These are phyloP conservation scores for Neodiprion fabricii DNA, from an alignment of 1,140 invertebrate species.

Conservation along the genomic window DNA sequence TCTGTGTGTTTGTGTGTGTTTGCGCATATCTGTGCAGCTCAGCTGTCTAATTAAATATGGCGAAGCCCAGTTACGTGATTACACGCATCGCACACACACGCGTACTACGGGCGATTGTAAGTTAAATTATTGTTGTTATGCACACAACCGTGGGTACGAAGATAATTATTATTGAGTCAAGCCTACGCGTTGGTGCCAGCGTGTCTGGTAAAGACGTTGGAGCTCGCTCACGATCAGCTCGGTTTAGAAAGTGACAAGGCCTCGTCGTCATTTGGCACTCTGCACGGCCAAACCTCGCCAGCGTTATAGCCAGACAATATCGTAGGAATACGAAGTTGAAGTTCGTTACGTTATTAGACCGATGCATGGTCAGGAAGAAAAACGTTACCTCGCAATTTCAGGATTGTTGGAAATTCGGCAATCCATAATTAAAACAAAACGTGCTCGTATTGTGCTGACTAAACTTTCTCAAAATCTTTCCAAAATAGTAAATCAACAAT, in stretches of 20 bases:
- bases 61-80: conserved; percentile 1
- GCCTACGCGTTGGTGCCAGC: neutral
- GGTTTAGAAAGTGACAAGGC: conserved; percentile 4
- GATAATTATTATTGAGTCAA: neutral
- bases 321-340: neutral
- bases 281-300: neutral
- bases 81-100: neutral
- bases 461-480: too few relatives aligned
- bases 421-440: too few relatives aligned
- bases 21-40: too few relatives aligned
- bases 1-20: too few relatives aligned
- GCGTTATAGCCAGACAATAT: neutral
- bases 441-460: too few relatives aligned
- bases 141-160: too few relatives aligned
- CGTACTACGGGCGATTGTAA: neutral
- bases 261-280: neutral
- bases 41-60: neutral
- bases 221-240: neutral
- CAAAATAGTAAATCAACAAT: too few relatives aligned
- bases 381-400: too few relatives aligned
- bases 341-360: too few relatives aligned
- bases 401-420: too few relatives aligned
- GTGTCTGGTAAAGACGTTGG: neutral
- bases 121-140: too few relatives aligned
- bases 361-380: too few relatives aligned